Base-by-base conservation (phyloP, 2,113 vertebrate species). In the Pygathrix nemaeus region DNA sequence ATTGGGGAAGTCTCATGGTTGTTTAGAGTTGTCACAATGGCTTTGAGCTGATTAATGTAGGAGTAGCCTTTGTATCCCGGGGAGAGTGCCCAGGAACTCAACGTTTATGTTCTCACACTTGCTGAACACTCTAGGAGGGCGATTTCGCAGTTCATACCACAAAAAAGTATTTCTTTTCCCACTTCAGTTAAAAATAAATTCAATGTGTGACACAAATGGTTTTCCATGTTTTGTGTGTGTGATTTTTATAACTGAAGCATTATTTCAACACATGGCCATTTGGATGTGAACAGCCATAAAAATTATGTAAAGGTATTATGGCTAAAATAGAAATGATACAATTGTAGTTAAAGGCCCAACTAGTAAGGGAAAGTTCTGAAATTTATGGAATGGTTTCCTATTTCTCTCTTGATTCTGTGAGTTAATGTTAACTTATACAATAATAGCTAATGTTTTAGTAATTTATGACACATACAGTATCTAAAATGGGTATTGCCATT, bases 101-200 rank as follows among this genome's bases (percentile, higher is more conserved):
- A 1, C 0, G 3, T 38, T 38, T 59, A 7, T 75, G 68, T 76
- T 84, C 14, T 97, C 75, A 90, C n/a, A 64, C 48, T 92, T 68
- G 72, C 38, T 3, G 0, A 38, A 72, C 30, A 43, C 40, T 25
- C 16, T n/a, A 32, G 17, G 66, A 91, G 81, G 13, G 61, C 3
- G 16, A 92, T 59, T 96, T 97, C 84, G 91, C 30, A 82, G 59
- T 81, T 96, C 45, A 32, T 30, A 76, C 35, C 35, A 83, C 38
- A 88, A 11, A 88, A 94, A 93, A 40, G 11, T 13, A 57, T 90
- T 95, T 93, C 10, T 92, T 94, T 95, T 85, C 70, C 72, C 64
- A 94, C 52, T 91, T 88, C 38, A 61, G 72, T 82, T 93, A 82
- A 96, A 96, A 97, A 96, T 68, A 85, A 91, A 45, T 52, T 68